phyloP scores from a whole-genome alignment of 1,140 invertebrate genomes.

The Drosophila novamexicana region DNA sequence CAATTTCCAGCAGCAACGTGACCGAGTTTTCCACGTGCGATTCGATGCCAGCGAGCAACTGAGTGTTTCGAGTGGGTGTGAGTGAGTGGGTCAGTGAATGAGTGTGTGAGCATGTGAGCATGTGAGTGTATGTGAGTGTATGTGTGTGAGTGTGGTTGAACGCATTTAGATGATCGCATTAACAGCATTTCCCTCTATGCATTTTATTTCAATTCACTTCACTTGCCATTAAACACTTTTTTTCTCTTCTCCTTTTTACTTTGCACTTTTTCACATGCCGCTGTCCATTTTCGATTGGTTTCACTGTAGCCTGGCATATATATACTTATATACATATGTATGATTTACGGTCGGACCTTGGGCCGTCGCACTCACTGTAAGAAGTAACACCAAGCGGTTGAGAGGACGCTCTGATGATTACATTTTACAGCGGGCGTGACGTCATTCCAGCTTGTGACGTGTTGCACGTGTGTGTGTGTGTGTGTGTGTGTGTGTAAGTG shows the following conservation, averaged over 20 bases:
- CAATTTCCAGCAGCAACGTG: constrained; percentile 43
- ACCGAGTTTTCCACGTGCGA: constrained; percentile 29
- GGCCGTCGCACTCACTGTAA: constrained; percentile 81
- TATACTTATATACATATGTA: not conserved
- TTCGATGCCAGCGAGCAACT: not conserved
- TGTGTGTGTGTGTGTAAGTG: not conserved
- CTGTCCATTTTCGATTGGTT: not conserved
- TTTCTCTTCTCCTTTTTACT: not conserved
- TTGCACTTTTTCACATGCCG: constrained; percentile 8
- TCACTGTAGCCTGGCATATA: not conserved
- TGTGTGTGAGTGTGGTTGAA: constrained; percentile 15
- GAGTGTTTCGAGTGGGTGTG: constrained; percentile 21
- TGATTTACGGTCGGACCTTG: constrained; percentile 8
- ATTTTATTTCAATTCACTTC: constrained; percentile 55
- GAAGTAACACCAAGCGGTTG: constrained; percentile 84
- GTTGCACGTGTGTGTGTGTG: not conserved
- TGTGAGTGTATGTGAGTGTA: constrained; percentile 11
- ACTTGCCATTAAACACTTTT: constrained; percentile 18
- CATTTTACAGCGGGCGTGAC: constrained; percentile 77
- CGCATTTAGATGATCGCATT: constrained; percentile 52
- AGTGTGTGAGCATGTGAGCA: constrained; percentile 1
- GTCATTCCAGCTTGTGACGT: constrained; percentile 24
- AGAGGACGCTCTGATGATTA: constrained; percentile 76
- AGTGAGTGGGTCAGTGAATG: not conserved
- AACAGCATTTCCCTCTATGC: constrained; percentile 39